Conservation (phyloP, 2,113 vertebrate genomes). For the Eulemur macaco region DNA sequence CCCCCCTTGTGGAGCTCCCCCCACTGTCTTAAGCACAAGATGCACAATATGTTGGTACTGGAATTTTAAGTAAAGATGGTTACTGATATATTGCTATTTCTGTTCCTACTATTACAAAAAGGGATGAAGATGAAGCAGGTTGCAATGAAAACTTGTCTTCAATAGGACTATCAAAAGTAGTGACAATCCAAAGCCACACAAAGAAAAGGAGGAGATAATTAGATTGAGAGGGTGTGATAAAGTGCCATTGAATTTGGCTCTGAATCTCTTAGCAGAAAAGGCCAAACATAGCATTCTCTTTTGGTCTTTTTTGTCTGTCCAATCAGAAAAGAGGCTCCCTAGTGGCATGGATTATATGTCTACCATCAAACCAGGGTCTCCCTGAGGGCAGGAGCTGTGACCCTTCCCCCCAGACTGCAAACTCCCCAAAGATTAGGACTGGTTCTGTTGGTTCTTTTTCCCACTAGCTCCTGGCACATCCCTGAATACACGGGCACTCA, state of each 20-base stretch:
- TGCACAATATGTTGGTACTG: not conserved
- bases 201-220: not conserved
- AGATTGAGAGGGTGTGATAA: not conserved
- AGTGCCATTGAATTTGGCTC: not conserved
- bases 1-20: too few relatives aligned
- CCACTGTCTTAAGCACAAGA: not conserved
- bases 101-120: not conserved
- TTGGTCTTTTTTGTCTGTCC: not conserved
- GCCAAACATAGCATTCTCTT: not conserved
- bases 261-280: constrained; percentile 2
- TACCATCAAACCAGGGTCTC: not conserved
- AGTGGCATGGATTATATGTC: not conserved
- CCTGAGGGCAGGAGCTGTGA: not conserved
- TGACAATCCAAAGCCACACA: not conserved
- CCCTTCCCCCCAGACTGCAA: not conserved
- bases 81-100: not conserved
- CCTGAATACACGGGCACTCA: not conserved
- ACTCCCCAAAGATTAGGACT: not conserved
- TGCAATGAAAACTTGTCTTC: not conserved
- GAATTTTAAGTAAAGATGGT: not conserved
- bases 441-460: not conserved
- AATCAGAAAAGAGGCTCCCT: not conserved
- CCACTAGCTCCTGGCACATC: not conserved
- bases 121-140: not conserved
- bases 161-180: not conserved